These are phyloP conservation scores for Rhinolophus ferrumequinum DNA, from an alignment of 2,113 vertebrate species.

Conservation along the genomic window DNA sequence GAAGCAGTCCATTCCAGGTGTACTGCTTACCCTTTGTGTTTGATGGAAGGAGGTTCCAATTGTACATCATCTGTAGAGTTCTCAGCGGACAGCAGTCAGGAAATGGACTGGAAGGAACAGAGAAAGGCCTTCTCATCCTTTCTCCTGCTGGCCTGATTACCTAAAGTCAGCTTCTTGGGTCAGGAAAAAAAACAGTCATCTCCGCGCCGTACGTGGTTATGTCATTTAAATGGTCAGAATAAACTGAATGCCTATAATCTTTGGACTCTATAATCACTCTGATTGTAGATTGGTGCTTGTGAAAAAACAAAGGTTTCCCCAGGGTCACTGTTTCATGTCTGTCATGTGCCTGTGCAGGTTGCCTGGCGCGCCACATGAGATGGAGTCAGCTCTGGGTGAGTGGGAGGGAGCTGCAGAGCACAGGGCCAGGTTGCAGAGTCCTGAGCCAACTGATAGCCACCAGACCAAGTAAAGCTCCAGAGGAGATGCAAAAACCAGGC, in stretches of 20 bases:
- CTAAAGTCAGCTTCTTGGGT: background rate
- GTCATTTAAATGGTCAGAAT: background rate
- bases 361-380: too few species aligned
- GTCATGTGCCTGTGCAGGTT: background rate
- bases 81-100: background rate
- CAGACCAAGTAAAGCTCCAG: background rate
- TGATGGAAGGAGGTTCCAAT: background rate
- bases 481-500: background rate
- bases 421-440: background rate
- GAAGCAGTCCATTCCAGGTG: background rate
- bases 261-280: background rate
- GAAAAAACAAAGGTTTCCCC: background rate
- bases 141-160: background rate
- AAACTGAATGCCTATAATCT: background rate
- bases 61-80: background rate
- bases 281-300: background rate
- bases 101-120: background rate
- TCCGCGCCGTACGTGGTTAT: background rate
- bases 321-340: background rate
- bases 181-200: background rate
- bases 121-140: background rate
- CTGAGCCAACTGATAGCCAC: background rate
- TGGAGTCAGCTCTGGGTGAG: background rate
- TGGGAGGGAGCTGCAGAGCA: accelerated
- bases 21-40: background rate